A percentile compares a stretch with the other conserved stretches of the same genome.
Evolutionary conservation across 2,113 vertebrate species (phyloP).

Genomic region (Calidris pygmaea): DNA sequence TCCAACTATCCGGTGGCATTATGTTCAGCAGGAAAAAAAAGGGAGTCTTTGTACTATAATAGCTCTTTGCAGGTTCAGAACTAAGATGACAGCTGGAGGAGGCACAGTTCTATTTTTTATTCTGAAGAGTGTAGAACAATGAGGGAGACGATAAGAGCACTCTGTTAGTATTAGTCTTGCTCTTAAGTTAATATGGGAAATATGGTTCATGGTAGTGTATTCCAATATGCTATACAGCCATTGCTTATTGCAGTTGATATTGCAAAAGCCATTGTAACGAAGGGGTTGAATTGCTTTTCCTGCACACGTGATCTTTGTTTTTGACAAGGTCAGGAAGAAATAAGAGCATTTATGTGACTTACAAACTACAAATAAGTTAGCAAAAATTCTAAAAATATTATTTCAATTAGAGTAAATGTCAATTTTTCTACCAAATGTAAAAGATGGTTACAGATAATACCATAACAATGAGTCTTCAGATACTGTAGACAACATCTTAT

Average conservation of each 20-base stretch:
- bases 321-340: background rate
- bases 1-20: background rate
- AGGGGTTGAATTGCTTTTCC: background rate
- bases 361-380: background rate
- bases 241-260: background rate
- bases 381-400: background rate
- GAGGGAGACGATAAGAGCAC: background rate
- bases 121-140: background rate
- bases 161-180: background rate
- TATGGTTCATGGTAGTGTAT: background rate
- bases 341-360: background rate
- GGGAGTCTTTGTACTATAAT: background rate
- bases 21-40: background rate
- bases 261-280: background rate
- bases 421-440: background rate
- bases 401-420: background rate
- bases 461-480: background rate
- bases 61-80: background rate
- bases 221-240: fast-evolving
- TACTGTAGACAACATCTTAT: background rate
- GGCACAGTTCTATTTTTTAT: background rate
- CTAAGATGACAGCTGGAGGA: background rate
- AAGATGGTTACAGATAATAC: background rate
- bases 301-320: background rate
- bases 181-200: background rate